Conservation (phyloP, 35 echinoderm and acorn worm genomes). For the Ptychodera flava region DNA sequence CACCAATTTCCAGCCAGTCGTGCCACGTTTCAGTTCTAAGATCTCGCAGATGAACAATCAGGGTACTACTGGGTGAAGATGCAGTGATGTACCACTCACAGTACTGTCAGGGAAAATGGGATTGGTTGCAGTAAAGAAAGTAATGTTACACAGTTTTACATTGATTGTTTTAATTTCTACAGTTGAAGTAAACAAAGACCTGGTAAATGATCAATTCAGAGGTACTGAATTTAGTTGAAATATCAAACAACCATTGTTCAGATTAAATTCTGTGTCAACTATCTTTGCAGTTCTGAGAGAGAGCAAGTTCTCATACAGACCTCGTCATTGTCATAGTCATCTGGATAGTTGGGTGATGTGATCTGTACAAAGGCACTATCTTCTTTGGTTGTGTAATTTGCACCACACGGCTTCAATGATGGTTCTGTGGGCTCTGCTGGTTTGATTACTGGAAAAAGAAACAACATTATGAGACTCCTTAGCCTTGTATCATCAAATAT, state of each 20-base stretch:
- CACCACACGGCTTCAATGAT: background rate
- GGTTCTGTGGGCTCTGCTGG: background rate
- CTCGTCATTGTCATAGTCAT: background rate
- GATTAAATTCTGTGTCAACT: too few relatives aligned
- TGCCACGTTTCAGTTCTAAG: background rate
- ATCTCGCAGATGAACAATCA: background rate
- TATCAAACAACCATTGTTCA: too few relatives aligned
- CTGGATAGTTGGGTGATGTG: background rate
- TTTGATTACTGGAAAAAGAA: background rate
- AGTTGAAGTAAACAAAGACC: too few relatives aligned
- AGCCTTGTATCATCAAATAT: too few relatives aligned
- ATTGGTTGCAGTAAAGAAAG: too few relatives aligned
- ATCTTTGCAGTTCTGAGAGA: too few relatives aligned
- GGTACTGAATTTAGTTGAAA: too few relatives aligned
- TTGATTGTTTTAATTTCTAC: too few relatives aligned
- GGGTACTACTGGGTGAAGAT: background rate
- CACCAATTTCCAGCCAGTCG: constrained; percentile 55
- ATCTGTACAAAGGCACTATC: background rate
- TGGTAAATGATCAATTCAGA: too few relatives aligned
- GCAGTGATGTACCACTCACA: background rate
- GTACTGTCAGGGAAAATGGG: too few relatives aligned
- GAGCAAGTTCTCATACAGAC: too few relatives aligned
- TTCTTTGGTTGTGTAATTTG: background rate
- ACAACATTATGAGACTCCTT: background rate
- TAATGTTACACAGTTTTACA: too few relatives aligned